Base-by-base conservation (phyloP, 2,888 invertebrate genomes). In the Nomada ruficornis region DNA sequence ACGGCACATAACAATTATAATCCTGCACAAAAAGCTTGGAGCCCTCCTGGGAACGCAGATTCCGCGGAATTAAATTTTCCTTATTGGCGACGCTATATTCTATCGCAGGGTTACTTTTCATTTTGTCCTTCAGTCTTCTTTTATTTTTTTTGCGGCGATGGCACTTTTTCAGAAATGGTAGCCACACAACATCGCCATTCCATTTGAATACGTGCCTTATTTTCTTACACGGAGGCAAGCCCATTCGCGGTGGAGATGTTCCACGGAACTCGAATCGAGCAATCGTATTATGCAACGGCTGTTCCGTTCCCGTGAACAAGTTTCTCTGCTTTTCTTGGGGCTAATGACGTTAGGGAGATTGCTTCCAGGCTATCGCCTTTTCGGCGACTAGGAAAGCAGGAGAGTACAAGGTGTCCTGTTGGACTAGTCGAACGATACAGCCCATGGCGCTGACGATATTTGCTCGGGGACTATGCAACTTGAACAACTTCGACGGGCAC, bases 211-310 rank as follows among this genome's bases (percentile, higher is more conserved):
- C 52, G 54, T 50, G 64, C 59, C 70, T 80, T 65, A 47, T 60
- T 74, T 57, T 20, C 76, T 36, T 23, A 10, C 18, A 18, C n/a
- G 59, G 50, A 2, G 47, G 44, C 20, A 15, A 67, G 29, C 57
- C 1, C 20, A 26, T 5, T 42, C 42, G 54, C 42, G n/a, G 7
- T 23, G 13, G 36, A 18, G 10, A 23, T 36, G 23, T 20, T 13
- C 20, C 47, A 68, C 44, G 42, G 36, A 59, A 44, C 36, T 59
- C n/a, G 15, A 59, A 44, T 23, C n/a, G 36, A 62, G 52, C 47
- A 74, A 62, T 47, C 55, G 72, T 50, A 73, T 80, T 80, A 73
- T 68, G 80, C 72, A 55, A 80, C 80, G 80, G 65, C 54, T 80
- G 72, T 80, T 80, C 67, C 80, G n/a, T 55, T 78, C 62, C 55